A percentile compares a stretch with the other conserved stretches of the same genome.
phyloP scores from a whole-genome alignment of 2,888 invertebrate species.

The Xestia rhomboidea region DNA sequence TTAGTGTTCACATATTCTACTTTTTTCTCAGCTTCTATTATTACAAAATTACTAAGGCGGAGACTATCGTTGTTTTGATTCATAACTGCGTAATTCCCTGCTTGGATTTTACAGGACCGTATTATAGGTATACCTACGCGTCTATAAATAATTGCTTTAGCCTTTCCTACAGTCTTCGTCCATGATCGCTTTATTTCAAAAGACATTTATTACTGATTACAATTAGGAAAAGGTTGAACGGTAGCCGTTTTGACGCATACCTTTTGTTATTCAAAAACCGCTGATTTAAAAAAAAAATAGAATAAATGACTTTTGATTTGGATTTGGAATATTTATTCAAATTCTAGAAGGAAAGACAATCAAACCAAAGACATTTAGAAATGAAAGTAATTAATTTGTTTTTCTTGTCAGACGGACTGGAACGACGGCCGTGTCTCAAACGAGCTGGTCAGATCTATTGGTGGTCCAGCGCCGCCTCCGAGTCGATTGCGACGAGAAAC shows the following conservation, averaged over 20 bases:
- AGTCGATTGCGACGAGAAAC: conserved; percentile 94
- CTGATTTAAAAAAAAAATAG: background rate
- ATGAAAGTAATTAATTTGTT: background rate
- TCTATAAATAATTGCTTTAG: no score
- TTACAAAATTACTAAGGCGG: conserved; percentile 25
- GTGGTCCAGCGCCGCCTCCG: conserved; percentile 96
- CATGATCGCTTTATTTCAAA: background rate
- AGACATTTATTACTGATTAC: background rate
- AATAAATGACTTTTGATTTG: background rate
- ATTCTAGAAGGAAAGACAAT: background rate
- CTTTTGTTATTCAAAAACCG: background rate
- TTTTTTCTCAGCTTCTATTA: conserved; percentile 16
- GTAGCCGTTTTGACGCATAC: background rate
- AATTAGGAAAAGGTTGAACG: background rate
- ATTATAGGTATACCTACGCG: no score
- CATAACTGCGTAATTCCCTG: background rate
- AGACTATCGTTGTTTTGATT: background rate
- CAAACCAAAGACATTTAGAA: background rate
- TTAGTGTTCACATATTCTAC: conserved; percentile 50
- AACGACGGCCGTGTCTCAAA: conserved; percentile 98
- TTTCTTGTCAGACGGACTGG: conserved; percentile 96
- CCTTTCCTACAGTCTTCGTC: background rate
- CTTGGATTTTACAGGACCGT: background rate
- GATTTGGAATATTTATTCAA: background rate
- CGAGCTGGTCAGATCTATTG: conserved; percentile 96